Evolutionary conservation across 2,113 vertebrate genomes (phyloP).

Genomic region (Lonchura striata): DNA sequence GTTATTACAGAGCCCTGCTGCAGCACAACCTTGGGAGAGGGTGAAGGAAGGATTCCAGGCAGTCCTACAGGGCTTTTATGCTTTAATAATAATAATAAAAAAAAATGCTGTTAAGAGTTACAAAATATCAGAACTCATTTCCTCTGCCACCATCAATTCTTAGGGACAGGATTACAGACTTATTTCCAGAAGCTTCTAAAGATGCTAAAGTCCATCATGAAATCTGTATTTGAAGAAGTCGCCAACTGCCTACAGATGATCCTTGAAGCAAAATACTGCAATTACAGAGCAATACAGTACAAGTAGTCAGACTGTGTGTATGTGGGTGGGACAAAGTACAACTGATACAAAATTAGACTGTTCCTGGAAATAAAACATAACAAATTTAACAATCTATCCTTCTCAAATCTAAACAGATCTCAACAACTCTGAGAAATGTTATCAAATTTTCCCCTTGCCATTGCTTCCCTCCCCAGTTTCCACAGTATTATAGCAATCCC

Average conservation of each 20-base stretch:
- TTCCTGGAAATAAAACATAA: neutral
- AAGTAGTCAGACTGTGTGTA: neutral
- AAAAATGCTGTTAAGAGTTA: neutral
- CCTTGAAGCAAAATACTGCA: neutral
- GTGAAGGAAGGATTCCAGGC: neutral
- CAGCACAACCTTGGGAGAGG: neutral
- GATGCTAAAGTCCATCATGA: neutral
- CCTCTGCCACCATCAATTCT: neutral
- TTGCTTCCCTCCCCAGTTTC: neutral
- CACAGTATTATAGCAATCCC: neutral
- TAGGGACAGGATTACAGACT: neutral
- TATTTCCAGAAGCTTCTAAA: constrained; percentile 5
- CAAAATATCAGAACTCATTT: neutral
- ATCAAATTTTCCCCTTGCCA: neutral
- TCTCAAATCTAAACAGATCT: neutral
- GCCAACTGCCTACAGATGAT: neutral
- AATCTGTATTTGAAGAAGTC: neutral
- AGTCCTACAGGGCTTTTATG: neutral
- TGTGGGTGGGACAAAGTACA: neutral
- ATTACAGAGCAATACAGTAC: neutral
- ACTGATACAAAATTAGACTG: constrained; percentile 1
- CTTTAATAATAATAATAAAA: neutral
- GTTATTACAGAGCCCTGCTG: neutral
- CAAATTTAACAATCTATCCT: neutral
- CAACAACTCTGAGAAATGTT: neutral